Evolutionary conservation across 2,113 vertebrate species (phyloP).

Genomic region (Galbula dea): DNA sequence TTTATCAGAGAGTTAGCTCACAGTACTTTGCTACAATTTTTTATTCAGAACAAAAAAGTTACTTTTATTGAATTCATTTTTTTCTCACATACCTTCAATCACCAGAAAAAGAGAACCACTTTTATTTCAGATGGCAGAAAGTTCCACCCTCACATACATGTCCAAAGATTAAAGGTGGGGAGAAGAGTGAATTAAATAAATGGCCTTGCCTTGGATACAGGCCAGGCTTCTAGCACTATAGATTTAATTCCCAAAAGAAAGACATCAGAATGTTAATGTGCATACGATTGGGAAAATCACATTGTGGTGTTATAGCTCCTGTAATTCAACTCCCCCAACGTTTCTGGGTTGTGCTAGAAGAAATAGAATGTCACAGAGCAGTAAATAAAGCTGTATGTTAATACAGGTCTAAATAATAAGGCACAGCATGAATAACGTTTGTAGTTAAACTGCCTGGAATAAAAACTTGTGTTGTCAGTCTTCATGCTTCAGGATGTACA

Average conservation of each 20-base stretch:
- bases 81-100: neutral
- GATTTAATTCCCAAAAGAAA: neutral
- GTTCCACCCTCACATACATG: neutral
- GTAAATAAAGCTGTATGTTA: constrained; percentile 5
- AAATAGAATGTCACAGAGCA: constrained; percentile 2
- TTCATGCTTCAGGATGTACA: neutral
- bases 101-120: neutral
- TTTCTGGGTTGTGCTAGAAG: neutral
- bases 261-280: neutral
- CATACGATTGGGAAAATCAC: neutral
- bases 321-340: neutral
- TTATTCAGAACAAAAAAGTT: neutral
- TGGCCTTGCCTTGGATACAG: neutral
- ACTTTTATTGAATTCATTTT: neutral
- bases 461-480: neutral
- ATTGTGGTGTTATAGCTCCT: neutral
- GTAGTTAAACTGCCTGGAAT: neutral
- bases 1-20: neutral
- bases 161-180: neutral
- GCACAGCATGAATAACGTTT: neutral
- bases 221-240: neutral
- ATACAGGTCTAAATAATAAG: neutral
- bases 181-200: neutral
- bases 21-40: neutral
- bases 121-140: neutral